These are phyloP conservation scores for Mesocricetus auratus DNA, from an alignment of 2,113 vertebrate genomes.

Conservation along the genomic window DNA sequence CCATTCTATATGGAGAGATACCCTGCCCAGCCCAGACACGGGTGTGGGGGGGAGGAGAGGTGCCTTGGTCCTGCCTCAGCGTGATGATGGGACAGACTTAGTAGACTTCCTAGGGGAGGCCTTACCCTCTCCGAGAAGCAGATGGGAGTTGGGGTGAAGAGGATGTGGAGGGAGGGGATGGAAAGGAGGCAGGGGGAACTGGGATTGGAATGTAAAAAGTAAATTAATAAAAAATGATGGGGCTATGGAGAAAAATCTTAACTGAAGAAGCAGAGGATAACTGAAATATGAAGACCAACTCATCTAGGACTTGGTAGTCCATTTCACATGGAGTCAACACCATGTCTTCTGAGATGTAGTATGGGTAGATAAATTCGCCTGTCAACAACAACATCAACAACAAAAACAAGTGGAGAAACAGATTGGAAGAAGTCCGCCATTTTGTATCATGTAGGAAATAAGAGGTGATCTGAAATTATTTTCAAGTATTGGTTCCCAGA, in stretches of 20 bases:
- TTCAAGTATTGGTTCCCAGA: not conserved
- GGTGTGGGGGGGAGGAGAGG: too few relatives aligned
- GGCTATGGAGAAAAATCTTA: not conserved
- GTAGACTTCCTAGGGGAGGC: too few relatives aligned
- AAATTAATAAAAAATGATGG: too few relatives aligned
- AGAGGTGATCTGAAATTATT: constrained; percentile 13
- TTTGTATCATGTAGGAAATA: not conserved
- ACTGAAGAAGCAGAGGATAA: not conserved
- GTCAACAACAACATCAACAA: not conserved
- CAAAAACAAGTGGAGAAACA: not conserved
- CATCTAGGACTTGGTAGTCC: not conserved
- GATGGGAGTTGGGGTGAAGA: too few relatives aligned
- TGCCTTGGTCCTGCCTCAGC: too few relatives aligned
- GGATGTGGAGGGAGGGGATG: too few relatives aligned
- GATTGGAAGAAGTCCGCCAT: not conserved
- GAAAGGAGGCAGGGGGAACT: too few relatives aligned
- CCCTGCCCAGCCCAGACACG: too few relatives aligned
- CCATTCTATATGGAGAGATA: too few relatives aligned
- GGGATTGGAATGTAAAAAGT: too few relatives aligned
- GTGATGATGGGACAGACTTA: too few relatives aligned
- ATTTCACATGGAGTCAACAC: not conserved
- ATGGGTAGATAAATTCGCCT: not conserved
- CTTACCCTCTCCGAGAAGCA: too few relatives aligned
- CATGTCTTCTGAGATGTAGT: not conserved
- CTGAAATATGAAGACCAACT: not conserved